These are phyloP conservation scores for Drosophila dunni DNA, from an alignment of 1,140 invertebrate genomes.

Conservation along the genomic window DNA sequence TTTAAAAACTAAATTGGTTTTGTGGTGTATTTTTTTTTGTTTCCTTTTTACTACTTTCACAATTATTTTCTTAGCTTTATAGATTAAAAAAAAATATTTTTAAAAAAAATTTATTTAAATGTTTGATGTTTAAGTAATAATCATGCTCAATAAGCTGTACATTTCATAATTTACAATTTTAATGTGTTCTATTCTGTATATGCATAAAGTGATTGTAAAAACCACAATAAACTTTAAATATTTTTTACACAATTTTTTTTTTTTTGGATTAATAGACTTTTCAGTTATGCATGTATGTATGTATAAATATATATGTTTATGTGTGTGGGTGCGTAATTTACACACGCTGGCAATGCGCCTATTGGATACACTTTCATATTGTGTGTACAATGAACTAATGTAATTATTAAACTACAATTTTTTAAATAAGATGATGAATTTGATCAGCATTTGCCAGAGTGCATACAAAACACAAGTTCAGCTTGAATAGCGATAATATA, in stretches of 20 bases:
- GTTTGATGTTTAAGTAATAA: not conserved
- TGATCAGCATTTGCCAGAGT: not conserved
- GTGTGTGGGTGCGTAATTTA: not conserved
- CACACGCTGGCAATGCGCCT: slow-evolving; percentile 1
- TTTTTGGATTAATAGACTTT: not conserved
- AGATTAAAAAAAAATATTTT: not conserved
- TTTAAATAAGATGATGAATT: not conserved
- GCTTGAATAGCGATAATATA: not conserved
- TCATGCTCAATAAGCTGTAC: not conserved
- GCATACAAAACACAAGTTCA: not conserved
- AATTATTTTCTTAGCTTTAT: slow-evolving; percentile 4
- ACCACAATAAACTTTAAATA: not conserved
- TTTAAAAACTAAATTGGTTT: slow-evolving; percentile 22
- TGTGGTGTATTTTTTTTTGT: slow-evolving; percentile 13
- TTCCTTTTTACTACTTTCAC: slow-evolving; percentile 4
- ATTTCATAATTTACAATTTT: slow-evolving; percentile 10
- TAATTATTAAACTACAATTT: not conserved
- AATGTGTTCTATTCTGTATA: not conserved
- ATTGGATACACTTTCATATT: slow-evolving; percentile 12
- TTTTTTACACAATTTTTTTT: not conserved
- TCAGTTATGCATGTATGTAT: not conserved
- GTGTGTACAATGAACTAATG: slow-evolving; percentile 4
- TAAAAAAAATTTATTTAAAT: not conserved
- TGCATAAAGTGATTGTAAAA: not conserved
- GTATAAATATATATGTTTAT: not conserved